A percentile compares a stretch with the other conserved stretches of the same genome.
phyloP scores from a whole-genome alignment of 1,140 invertebrate genomes.

The Palaemon carinicauda region DNA sequence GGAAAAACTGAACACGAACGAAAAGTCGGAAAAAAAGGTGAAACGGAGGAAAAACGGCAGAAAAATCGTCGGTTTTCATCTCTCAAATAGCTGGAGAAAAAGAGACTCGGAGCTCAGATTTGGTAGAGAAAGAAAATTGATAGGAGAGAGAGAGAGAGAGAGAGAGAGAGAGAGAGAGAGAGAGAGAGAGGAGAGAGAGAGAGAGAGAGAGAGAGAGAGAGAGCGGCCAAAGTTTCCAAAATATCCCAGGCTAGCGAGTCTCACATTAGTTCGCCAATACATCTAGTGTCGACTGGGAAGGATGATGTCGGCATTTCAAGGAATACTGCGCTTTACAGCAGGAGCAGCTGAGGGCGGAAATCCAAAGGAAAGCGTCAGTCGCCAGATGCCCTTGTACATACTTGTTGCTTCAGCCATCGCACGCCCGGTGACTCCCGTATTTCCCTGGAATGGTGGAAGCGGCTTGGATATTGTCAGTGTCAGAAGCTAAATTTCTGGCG shows the following conservation, averaged over 20 bases:
- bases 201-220: conserved; percentile 19
- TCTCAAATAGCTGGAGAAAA: neutral
- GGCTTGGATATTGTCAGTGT: conserved; percentile 24
- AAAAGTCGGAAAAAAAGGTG: neutral
- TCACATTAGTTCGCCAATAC: conserved; percentile 26
- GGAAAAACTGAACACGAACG: neutral
- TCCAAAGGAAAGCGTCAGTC: neutral
- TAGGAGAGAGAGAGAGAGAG: conserved; percentile 12
- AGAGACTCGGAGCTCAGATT: neutral
- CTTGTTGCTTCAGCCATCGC: conserved; percentile 32
- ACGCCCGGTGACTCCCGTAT: neutral
- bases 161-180: conserved; percentile 19
- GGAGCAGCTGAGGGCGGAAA: neutral
- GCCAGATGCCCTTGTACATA: neutral
- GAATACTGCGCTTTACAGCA: neutral
- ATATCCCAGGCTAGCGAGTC: neutral
- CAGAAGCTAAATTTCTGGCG: conserved; percentile 21
- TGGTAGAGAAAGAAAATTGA: neutral
- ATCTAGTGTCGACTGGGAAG: neutral
- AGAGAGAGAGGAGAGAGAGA: neutral
- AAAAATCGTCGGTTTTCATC: neutral
- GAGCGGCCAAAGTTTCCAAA: neutral
- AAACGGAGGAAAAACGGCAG: neutral
- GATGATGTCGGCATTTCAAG: neutral
- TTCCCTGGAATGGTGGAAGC: conserved; percentile 32